Evolutionary conservation across 2,113 vertebrate genomes (phyloP).

Genomic region (Nanger granti): DNA sequence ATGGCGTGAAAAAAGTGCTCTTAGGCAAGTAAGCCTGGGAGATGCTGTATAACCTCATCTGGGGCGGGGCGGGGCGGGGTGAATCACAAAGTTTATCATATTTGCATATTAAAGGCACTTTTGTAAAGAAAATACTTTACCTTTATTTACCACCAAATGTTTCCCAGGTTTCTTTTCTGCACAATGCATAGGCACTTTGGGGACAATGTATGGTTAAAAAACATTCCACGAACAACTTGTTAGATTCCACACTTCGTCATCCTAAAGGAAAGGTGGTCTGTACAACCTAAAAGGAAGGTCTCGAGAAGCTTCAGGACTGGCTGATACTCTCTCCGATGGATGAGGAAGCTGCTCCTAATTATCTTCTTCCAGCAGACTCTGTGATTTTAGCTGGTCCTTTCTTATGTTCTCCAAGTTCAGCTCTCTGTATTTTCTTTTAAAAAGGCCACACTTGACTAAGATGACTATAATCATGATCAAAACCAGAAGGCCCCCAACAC

Average conservation of each 20-base stretch:
- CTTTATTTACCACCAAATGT: slow-evolving; percentile 12
- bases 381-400: background rate
- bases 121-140: slow-evolving; percentile 22
- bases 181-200: background rate
- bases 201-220: background rate
- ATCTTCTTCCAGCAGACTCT: background rate
- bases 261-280: background rate
- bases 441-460: slow-evolving; percentile 78
- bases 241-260: background rate
- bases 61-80: no score
- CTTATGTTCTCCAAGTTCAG: slow-evolving; percentile 50
- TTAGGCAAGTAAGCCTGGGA: background rate
- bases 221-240: background rate
- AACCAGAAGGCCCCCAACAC: slow-evolving; percentile 67
- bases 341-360: background rate
- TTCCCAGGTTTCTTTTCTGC: background rate
- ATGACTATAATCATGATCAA: slow-evolving; percentile 60
- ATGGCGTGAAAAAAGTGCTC: background rate
- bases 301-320: background rate
- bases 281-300: background rate
- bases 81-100: background rate
- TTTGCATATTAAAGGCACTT: background rate
- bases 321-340: background rate
- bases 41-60: background rate
- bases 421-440: slow-evolving; percentile 75